Evolutionary conservation across 2,113 vertebrate genomes (phyloP).

Genomic region (Pholis gunnellus): DNA sequence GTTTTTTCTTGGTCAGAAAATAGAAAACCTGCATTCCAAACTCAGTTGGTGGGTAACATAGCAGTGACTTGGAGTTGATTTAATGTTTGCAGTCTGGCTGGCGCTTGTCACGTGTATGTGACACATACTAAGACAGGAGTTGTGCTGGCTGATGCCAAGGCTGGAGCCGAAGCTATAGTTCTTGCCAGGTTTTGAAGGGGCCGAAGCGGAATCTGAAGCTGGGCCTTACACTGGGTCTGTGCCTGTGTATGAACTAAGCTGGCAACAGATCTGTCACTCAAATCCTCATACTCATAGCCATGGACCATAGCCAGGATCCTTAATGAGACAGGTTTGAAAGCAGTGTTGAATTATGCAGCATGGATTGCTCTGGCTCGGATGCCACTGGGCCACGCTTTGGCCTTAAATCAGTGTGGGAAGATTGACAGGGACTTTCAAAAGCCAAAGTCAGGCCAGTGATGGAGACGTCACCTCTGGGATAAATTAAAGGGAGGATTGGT

Average conservation of each 20-base stretch:
- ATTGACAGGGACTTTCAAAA: slow-evolving; percentile 69
- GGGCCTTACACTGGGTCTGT: slow-evolving; percentile 36
- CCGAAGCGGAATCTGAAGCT: slow-evolving; percentile 22
- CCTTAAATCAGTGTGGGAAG: slow-evolving; percentile 68
- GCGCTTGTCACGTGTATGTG: neutral
- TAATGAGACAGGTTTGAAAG: slow-evolving; percentile 80
- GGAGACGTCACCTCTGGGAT: slow-evolving; percentile 54
- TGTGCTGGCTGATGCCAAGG: slow-evolving; percentile 17
- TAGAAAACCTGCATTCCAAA: slow-evolving; percentile 2
- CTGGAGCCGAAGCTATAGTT: neutral
- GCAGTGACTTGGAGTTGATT: slow-evolving; percentile 2
- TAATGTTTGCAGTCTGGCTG: slow-evolving; percentile 2
- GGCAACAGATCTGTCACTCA: slow-evolving; percentile 73
- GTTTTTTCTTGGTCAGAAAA: neutral
- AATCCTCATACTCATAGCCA: slow-evolving; percentile 48
- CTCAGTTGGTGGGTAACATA: slow-evolving; percentile 1
- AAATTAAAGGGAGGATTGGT: slow-evolving; percentile 56
- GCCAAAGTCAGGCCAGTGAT: slow-evolving; percentile 59
- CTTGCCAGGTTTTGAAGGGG: slow-evolving; percentile 22
- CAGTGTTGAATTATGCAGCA: slow-evolving; percentile 80
- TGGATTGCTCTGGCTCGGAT: slow-evolving; percentile 61
- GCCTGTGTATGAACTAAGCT: slow-evolving; percentile 64
- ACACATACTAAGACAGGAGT: neutral
- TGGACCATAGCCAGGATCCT: slow-evolving; percentile 72
- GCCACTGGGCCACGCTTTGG: slow-evolving; percentile 50